Base-by-base conservation (phyloP, 2,113 vertebrate genomes). In the Collichthys lucidus region DNA sequence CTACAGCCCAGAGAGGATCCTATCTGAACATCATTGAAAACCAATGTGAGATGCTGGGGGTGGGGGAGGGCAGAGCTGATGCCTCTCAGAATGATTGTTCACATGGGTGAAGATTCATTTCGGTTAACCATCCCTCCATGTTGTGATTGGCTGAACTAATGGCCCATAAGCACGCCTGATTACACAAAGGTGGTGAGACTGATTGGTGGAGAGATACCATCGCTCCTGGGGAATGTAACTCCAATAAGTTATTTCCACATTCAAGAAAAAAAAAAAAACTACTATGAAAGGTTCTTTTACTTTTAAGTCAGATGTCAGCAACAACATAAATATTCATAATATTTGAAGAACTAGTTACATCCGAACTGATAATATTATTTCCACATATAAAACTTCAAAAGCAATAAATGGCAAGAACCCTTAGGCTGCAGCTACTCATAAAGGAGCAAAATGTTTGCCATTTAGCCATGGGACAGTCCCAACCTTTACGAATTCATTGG, bases 31-130 rank as follows among this genome's bases (percentile, higher is more conserved):
- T 69, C 64, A 79, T 60, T 68, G 75, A 76, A 80, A 63, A 63
- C 55, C 63, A 67, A 49, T 65, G 62, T 70, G 35, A 64, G 64
- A 53, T 4, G 1, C 50, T 52, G 53, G 42, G 29, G 64, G 50
- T 44, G 19, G 53, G 44, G 59, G 49, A 49, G 61, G 67, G 67
- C 11, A 7, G 52, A 61, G 72, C 68, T 17, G 16, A 7, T 11
- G 8, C 57, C 14, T 76, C 60, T 31, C 44, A 20, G 69, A 10
- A 63, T 83, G 74, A 85, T 84, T 60, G 77, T 64, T 86, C 82
- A 85, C 71, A 85, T 68, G 78, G 42, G 29, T 86, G 76, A 85
- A 88, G 79, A 88, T 84, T 87, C 15, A 85, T 86, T 80, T 82
- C 60, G 57, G 66, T 75, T 71, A 74, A 80, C 63, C 77, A 65